Base-by-base conservation (phyloP, 2,113 vertebrate species). In the Rhinopithecus roxellana region DNA sequence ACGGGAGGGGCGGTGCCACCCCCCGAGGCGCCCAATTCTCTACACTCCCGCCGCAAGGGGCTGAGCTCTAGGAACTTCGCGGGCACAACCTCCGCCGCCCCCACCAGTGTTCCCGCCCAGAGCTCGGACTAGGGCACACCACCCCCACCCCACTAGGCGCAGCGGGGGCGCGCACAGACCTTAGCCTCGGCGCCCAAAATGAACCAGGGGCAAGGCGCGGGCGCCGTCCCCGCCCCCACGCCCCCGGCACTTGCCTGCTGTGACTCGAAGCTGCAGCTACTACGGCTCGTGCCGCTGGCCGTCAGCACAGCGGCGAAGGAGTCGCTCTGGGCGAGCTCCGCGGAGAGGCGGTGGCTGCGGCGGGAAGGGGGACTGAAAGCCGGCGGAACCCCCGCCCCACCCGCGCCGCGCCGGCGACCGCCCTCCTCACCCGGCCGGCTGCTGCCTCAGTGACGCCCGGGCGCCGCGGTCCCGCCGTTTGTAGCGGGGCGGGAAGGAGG, bases 391-490 rank as follows among this genome's bases (percentile, higher is more conserved):
- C 86, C 91, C 77, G 82, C 97, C 97, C 92, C 91, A 43, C 94
- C 89, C 86, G 67, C 87, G 69, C 90, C 57, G 8, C 61, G 52
- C 94, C 8, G 22, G 81, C 59, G 8, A 78, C 86, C 52, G 70
- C 88, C 92, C 82, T 97, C 86, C 95, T 81, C 27, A 22, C 30
- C 90, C 79, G 11, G 89, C 97, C 93, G 32, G 97, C 96, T 87
- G 87, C 93, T 96, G 95, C 96, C 95, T 96, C 94, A 96, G 95
- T 89, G 96, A 80, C 85, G 96, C 97, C 78, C 35, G 0, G 83
- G 64, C 45, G 81, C 97, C 91, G 91, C 94, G 96, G 94, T 95
- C 98, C 97, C 96, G 97, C 98, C 81, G 97, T 98, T 98, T 98
- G 97, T 98, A 98, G 95, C 75, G 16, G 87, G 94, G 89, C 98